These are phyloP conservation scores for Drosophila auraria DNA, from an alignment of 1,140 invertebrate genomes.

Conservation along the genomic window DNA sequence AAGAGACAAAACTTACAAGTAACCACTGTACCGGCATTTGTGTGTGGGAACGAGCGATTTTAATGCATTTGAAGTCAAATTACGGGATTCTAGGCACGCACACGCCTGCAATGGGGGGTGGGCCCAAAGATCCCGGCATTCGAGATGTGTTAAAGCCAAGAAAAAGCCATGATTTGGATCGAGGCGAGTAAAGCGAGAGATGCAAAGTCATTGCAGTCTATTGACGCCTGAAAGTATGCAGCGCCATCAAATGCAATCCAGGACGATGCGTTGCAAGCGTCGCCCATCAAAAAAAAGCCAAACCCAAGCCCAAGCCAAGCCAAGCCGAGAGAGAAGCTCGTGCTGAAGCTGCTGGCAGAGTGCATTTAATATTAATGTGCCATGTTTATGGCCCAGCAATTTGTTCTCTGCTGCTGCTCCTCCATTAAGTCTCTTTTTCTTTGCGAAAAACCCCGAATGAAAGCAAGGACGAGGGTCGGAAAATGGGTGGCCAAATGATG, in stretches of 20 bases:
- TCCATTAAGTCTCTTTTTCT: conserved; percentile 30
- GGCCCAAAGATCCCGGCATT: conserved; percentile 6
- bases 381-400: conserved; percentile 75
- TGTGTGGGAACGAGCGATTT: conserved; percentile 54
- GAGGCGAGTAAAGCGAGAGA: conserved; percentile 35
- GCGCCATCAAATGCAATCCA: conserved; percentile 43
- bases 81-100: conserved; percentile 78
- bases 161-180: conserved; percentile 51
- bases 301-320: not conserved
- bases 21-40: conserved; percentile 27
- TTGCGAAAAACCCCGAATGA: conserved; percentile 22
- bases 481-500: conserved; percentile 52
- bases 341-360: conserved; percentile 47
- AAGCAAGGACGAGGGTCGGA: not conserved
- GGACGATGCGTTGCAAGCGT: conserved; percentile 8
- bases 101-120: conserved; percentile 50
- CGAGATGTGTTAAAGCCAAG: conserved; percentile 2
- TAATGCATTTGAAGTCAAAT: conserved; percentile 82
- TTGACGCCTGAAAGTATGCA: conserved; percentile 81
- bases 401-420: conserved; percentile 52
- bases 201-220: conserved; percentile 77
- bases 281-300: conserved; percentile 16
- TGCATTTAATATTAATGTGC: conserved; percentile 81
- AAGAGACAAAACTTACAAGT: not conserved
- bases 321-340: conserved; percentile 13